Evolutionary conservation across 2,797 vertebrate genomes (phyloP).

Genomic region (Pachyuromys duprasi): DNA sequence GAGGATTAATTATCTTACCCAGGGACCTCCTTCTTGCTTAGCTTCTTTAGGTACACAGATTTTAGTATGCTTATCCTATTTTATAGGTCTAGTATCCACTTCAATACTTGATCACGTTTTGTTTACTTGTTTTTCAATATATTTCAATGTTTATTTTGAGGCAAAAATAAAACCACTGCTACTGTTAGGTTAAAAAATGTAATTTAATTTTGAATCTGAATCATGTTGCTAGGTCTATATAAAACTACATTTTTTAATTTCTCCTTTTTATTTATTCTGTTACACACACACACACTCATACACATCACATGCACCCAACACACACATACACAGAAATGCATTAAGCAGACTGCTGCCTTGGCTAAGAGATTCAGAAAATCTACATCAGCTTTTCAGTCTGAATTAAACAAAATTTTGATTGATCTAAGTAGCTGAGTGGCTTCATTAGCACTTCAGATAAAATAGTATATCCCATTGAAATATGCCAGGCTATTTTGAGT

Average conservation of each 20-base stretch:
- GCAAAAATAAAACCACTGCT: not conserved
- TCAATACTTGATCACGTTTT: not conserved
- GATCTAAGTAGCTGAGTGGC: not conserved
- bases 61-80: no score
- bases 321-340: not conserved
- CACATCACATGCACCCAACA: no score
- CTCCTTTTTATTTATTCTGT: not conserved
- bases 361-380: constrained; percentile 48
- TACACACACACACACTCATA: not conserved
- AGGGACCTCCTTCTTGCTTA: no score
- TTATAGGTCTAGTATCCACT: no score
- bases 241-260: not conserved
- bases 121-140: not conserved
- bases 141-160: not conserved
- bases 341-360: not conserved
- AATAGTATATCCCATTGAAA: constrained; percentile 13
- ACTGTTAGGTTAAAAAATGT: not conserved
- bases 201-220: not conserved
- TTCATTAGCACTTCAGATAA: constrained; percentile 56
- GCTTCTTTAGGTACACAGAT: no score
- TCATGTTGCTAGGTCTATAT: not conserved
- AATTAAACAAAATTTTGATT: constrained; percentile 57
- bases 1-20: no score
- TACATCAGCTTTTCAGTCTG: constrained; percentile 10
- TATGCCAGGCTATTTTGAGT: constrained; percentile 32